Percentiles rank a stretch among this genome's conserved stretches.
These are phyloP conservation scores for Periparus ater DNA, from an alignment of 2,797 vertebrate species.

Conservation along the genomic window DNA sequence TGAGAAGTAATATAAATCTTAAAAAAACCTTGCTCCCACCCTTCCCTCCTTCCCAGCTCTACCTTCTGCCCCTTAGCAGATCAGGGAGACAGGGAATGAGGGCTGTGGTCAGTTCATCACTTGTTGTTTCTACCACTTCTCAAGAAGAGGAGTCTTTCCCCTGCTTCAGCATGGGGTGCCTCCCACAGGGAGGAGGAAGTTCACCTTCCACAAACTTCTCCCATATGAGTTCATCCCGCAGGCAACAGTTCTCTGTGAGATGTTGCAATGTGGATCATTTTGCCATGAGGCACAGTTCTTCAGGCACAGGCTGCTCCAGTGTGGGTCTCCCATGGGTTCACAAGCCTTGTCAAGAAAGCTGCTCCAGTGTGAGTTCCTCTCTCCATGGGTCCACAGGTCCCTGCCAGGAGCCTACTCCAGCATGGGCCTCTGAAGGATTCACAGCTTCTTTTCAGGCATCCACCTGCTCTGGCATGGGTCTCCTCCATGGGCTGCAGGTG, in stretches of 20 bases:
- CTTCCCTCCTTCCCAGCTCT: neutral
- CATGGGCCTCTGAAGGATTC: neutral
- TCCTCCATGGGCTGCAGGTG: neutral
- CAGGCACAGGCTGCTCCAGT: neutral
- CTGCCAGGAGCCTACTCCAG: neutral
- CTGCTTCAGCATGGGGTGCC: neutral
- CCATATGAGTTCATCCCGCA: neutral
- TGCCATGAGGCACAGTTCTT: rapidly evolving
- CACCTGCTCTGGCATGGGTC: rapidly evolving
- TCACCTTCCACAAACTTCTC: neutral
- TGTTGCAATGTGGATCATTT: neutral
- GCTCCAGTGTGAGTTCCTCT: neutral
- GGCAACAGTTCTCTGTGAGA: neutral
- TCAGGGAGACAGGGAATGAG: neutral
- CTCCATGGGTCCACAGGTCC: neutral
- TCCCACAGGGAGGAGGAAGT: neutral
- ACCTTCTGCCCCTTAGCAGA: neutral
- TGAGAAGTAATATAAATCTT: neutral
- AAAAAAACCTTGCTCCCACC: neutral
- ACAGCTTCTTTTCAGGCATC: neutral
- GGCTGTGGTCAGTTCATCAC: neutral
- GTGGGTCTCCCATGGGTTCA: rapidly evolving
- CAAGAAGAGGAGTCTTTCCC: neutral
- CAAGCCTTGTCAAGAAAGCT: neutral
- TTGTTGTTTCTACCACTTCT: neutral